These are phyloP conservation scores for Vollenhovia emeryi DNA, from an alignment of 1,140 invertebrate species.

Conservation along the genomic window DNA sequence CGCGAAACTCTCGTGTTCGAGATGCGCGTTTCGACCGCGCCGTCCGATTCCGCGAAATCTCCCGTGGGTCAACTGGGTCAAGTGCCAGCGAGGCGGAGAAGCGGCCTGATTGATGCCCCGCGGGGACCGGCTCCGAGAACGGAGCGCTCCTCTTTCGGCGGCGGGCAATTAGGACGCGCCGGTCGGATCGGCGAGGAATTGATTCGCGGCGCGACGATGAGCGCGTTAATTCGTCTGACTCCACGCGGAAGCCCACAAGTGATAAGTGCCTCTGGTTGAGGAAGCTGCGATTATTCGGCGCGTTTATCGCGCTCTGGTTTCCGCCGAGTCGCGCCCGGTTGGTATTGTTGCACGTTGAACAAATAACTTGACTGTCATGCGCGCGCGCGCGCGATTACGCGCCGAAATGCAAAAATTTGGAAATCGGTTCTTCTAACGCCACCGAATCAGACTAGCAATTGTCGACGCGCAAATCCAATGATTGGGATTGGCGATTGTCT, in stretches of 20 bases:
- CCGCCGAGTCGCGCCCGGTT: slow-evolving; percentile 1
- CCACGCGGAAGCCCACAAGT: not conserved
- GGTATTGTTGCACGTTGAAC: not conserved
- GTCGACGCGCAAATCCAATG: no score
- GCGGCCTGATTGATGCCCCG: slow-evolving; percentile 22
- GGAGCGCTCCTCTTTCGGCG: not conserved
- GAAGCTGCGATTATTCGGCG: slow-evolving; percentile 29
- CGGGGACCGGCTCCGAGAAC: not conserved
- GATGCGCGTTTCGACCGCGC: slow-evolving; percentile 17
- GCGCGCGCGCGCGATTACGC: not conserved
- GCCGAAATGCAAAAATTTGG: not conserved
- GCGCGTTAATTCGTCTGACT: slow-evolving; percentile 15
- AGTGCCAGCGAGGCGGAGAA: not conserved
- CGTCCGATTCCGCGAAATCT: slow-evolving; percentile 6
- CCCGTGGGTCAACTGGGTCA: not conserved
- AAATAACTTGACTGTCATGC: not conserved
- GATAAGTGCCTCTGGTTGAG: slow-evolving; percentile 9
- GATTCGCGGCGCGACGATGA: not conserved
- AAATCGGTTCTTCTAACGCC: not conserved
- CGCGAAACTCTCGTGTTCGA: not conserved
- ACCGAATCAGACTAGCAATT: no score
- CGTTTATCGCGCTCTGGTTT: slow-evolving; percentile 17
- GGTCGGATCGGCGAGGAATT: slow-evolving; percentile 3
- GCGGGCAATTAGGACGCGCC: not conserved
- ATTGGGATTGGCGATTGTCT: no score